A percentile compares a stretch with the other conserved stretches of the same genome.
Conservation (phyloP, 2,888 invertebrate species). For the Drosophila anomalipes region DNA sequence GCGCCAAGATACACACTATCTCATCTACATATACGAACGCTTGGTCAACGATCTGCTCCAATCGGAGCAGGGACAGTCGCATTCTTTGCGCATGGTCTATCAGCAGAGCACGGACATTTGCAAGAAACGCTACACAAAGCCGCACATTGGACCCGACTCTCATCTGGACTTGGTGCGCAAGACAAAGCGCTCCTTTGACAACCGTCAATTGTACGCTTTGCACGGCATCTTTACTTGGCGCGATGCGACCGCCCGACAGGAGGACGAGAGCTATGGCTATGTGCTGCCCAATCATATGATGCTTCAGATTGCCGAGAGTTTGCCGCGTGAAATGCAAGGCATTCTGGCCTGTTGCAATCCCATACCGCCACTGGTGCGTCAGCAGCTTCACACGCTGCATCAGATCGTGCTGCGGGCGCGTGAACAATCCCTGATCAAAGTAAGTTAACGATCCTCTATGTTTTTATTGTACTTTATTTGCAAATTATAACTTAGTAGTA, state of each 20-base stretch:
- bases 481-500: not conserved
- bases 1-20: constrained; percentile 96
- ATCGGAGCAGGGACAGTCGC: constrained; percentile 88
- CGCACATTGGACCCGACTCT: constrained; percentile 88
- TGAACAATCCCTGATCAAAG: constrained; percentile 89
- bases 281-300: constrained; percentile 98
- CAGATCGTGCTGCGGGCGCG: constrained; percentile 90
- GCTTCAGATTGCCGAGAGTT: constrained; percentile 93
- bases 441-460: constrained; percentile 59
- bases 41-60: constrained; percentile 91
- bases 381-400: constrained; percentile 87
- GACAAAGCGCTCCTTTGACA: constrained; percentile 93
- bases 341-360: constrained; percentile 97
- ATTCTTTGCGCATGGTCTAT: constrained; percentile 90
- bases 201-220: constrained; percentile 93
- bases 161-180: constrained; percentile 92
- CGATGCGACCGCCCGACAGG: constrained; percentile 91
- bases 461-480: constrained; percentile 8
- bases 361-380: constrained; percentile 90
- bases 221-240: constrained; percentile 94
- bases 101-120: constrained; percentile 91
- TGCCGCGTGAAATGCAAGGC: constrained; percentile 97
- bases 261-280: constrained; percentile 97
- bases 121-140: constrained; percentile 93
- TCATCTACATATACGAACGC: constrained; percentile 94